Conservation (phyloP, 2,797 vertebrate species). For the Gallirallus australis region DNA sequence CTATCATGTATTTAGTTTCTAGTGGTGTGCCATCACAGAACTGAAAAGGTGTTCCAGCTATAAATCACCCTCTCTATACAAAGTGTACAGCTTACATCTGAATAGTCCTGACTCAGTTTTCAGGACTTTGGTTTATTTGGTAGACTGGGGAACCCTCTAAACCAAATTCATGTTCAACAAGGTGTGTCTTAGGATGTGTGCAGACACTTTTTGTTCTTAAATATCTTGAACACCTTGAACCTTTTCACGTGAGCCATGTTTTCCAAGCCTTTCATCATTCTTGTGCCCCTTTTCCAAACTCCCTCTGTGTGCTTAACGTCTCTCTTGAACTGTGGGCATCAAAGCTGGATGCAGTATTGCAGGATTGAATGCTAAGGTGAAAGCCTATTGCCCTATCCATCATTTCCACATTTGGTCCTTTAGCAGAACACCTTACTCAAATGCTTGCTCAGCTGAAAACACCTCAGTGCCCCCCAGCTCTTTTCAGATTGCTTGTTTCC, state of each 20-base stretch:
- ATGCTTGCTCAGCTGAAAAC: background rate
- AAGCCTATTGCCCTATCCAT: background rate
- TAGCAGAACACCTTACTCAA: background rate
- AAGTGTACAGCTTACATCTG: background rate
- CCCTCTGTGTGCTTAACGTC: background rate
- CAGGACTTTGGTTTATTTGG: background rate
- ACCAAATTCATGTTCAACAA: background rate
- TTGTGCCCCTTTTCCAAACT: background rate
- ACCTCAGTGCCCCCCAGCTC: background rate
- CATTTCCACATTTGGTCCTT: background rate
- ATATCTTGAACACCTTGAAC: background rate
- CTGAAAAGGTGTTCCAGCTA: background rate
- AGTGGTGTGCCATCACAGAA: background rate
- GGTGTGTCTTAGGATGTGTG: background rate
- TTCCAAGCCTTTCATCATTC: background rate
- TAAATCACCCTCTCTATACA: background rate
- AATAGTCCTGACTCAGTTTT: background rate
- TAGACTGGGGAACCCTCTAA: background rate
- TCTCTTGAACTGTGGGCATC: background rate
- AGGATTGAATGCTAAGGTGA: background rate
- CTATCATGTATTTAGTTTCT: background rate
- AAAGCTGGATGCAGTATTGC: background rate
- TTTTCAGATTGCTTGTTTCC: background rate
- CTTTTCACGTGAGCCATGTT: background rate
- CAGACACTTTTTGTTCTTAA: background rate